These are phyloP conservation scores for Teleiodes luculella DNA, from an alignment of 2,888 invertebrate species.

Conservation along the genomic window DNA sequence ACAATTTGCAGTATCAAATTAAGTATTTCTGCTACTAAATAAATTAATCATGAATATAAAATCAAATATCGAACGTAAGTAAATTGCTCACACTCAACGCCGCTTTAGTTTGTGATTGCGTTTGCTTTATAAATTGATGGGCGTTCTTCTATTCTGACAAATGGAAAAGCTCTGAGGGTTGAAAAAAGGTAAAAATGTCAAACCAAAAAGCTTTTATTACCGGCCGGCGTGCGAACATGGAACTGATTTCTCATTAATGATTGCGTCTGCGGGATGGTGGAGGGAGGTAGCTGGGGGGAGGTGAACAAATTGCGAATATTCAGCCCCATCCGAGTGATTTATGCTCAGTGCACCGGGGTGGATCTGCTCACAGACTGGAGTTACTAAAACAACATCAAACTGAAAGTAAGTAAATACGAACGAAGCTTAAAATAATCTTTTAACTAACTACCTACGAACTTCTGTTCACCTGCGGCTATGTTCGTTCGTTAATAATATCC, in stretches of 20 bases:
- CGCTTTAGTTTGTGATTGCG: not conserved
- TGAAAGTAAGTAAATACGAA: no score
- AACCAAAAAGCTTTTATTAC: constrained; percentile 6
- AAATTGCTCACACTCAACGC: not conserved
- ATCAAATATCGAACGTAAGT: not conserved
- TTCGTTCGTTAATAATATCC: no score
- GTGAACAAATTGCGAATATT: constrained; percentile 52
- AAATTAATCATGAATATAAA: no score
- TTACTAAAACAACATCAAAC: no score
- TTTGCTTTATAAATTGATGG: constrained; percentile 4
- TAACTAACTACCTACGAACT: no score
- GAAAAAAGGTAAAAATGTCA: not conserved
- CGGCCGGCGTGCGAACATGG: constrained; percentile 2
- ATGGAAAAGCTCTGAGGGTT: not conserved
- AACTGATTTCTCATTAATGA: constrained; percentile 12
- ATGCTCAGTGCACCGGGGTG: constrained; percentile 25
- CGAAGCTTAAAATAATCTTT: no score
- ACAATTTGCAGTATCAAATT: no score
- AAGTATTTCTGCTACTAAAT: no score
- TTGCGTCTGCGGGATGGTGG: constrained; percentile 5
- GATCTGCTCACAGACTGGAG: not conserved
- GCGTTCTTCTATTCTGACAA: not conserved
- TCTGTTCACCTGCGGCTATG: no score
- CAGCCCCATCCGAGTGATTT: constrained; percentile 55
- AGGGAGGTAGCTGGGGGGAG: constrained; percentile 10